phyloP scores from a whole-genome alignment of 2,888 invertebrate genomes.

The Pomacea canaliculata region DNA sequence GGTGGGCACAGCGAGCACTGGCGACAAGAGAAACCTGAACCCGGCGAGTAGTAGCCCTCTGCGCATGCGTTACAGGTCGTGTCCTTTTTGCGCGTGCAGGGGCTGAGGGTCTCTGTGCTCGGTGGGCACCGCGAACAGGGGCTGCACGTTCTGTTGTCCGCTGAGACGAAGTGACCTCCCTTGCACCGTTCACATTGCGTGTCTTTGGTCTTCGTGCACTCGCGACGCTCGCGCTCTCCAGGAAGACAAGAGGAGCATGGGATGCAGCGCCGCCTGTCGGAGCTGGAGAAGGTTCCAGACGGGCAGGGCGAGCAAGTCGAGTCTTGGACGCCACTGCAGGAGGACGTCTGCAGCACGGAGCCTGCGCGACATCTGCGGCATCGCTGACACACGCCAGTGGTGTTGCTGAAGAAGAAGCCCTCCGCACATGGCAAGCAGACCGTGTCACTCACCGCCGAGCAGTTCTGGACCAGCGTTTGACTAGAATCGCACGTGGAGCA shows the following conservation, averaged over 20 bases:
- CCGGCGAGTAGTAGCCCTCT: slow-evolving; percentile 12
- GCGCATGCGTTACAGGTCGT: slow-evolving; percentile 4
- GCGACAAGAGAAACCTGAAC: slow-evolving; percentile 17
- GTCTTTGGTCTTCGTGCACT: slow-evolving; percentile 2
- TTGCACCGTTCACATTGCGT: slow-evolving; percentile 12
- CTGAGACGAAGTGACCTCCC: neutral
- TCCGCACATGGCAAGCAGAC: slow-evolving; percentile 41
- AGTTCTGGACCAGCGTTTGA: slow-evolving; percentile 33
- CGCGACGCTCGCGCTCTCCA: neutral
- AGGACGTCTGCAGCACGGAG: neutral
- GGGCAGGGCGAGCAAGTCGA: slow-evolving; percentile 19
- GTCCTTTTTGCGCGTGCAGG: slow-evolving; percentile 11
- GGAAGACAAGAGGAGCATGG: slow-evolving; percentile 12
- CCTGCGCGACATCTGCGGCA: slow-evolving; percentile 19
- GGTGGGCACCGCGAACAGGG: slow-evolving; percentile 18
- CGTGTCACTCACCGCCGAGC: slow-evolving; percentile 39
- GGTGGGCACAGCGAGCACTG: slow-evolving; percentile 20
- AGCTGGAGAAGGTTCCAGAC: slow-evolving; percentile 8
- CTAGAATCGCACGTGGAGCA: slow-evolving; percentile 33
- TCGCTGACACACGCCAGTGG: slow-evolving; percentile 23
- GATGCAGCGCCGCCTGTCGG: neutral
- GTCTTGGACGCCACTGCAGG: slow-evolving; percentile 11
- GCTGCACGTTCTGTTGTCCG: neutral
- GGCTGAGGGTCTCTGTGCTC: slow-evolving; percentile 3
- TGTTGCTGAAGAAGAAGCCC: slow-evolving; percentile 23